Evolutionary conservation across 2,888 invertebrate species (phyloP), one percentile per base, ranked within the genome.

Genomic region (Oasisia sp.): DNA sequence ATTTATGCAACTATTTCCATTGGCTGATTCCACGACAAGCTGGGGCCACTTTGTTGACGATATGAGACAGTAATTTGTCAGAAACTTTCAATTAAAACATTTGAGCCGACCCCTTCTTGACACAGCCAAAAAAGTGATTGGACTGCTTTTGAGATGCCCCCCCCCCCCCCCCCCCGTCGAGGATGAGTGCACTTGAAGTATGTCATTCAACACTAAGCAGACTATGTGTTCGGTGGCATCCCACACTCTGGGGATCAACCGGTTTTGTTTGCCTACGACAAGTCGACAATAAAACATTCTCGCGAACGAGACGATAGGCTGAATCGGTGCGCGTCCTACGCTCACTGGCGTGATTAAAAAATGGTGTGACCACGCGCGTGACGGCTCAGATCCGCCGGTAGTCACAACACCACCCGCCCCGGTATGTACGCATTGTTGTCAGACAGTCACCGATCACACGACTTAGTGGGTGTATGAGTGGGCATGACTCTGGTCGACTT

Each of bases 381-480:
- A 74, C n/a, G 5, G 27, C 7, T 74, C 27, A 27, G 74, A 74
- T 27, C 14, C 27, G n/a, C 27, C 74, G 7, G 3, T 7, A 50
- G 50, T 50, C 50, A 74, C 74, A 74, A 14, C 74, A 27, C 74
- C n/a, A n/a, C n/a, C n/a, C n/a, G n/a, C n/a, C n/a, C n/a, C 19
- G 74, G 74, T 74, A 74, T 74, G 74, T 74, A 74, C 7, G 74
- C 27, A 5, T 27, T 74, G 74, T 74, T 74, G 74, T 74, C 27
- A 74, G 74, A 19, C 74, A 19, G 74, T 27, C 74, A 74, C 74
- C 74, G n/a, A 27, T 74, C 27, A 19, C 27, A 74, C 27, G 27
- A 74, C 74, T 74, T n/a, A 74, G 74, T 74, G 74, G 74, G 74
- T 74, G 74, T 19, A 74, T 74, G 74, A 74, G n/a, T 74, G n/a